A percentile compares a stretch with the other conserved stretches of the same genome.
These are phyloP conservation scores for Ceryle rudis DNA, from an alignment of 2,797 vertebrate species.

Conservation along the genomic window DNA sequence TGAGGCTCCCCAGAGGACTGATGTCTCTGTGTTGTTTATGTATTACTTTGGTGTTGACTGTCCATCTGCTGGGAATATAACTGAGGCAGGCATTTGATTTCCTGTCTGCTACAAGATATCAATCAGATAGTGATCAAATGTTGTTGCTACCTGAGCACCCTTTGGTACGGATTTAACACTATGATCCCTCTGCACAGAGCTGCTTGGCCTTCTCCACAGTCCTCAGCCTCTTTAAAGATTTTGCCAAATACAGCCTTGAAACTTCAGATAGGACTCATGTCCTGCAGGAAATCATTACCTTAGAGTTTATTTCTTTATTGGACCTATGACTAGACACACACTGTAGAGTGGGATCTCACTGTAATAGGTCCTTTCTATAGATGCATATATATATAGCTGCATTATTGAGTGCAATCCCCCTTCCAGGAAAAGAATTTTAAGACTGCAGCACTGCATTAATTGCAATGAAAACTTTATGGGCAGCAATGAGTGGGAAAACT, in stretches of 20 bases:
- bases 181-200: background rate
- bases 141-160: background rate
- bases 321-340: background rate
- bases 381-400: background rate
- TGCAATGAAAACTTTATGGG: background rate
- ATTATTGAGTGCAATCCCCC: background rate
- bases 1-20: background rate
- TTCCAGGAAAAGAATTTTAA: background rate
- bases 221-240: background rate
- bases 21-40: background rate
- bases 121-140: background rate
- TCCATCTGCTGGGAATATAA: background rate
- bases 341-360: background rate
- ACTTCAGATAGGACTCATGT: accelerated
- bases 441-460: background rate
- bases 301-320: background rate
- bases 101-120: background rate
- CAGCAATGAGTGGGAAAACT: background rate
- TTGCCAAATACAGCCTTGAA: background rate
- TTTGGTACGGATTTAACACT: background rate
- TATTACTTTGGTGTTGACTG: background rate
- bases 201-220: background rate
- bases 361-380: background rate
- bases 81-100: background rate
- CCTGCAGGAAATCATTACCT: background rate